Evolutionary conservation across 2,888 invertebrate species (phyloP), one percentile per base, ranked within the genome.

Genomic region (Drosophila mulleri): DNA sequence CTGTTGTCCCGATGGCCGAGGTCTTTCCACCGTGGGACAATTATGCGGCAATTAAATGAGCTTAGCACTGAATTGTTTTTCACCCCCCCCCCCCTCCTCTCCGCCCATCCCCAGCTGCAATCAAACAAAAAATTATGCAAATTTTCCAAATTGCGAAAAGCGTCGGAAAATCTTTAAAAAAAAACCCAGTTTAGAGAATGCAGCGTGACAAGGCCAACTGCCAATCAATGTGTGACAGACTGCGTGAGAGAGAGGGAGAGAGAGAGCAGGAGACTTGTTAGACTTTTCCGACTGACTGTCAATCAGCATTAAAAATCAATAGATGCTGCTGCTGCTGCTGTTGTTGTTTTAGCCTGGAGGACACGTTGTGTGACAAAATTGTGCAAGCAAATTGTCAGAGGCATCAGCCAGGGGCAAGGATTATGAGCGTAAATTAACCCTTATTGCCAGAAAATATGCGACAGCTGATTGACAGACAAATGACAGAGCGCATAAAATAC

Each of bases 401-500:
- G 47, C 23, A 47, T 41, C 67, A 71, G 67, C 58, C 50, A 41
- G 54, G 72, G 72, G 77, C 72, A 73, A 81, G 87, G 89, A 87
- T 88, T 86, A 88, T 88, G 81, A 87, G 89, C 83, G 89, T 83
- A 87, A 88, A 87, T 87, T 87, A 87, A 87, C 86, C 86, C 89
- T 88, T 87, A 87, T 88, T 88, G 89, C 81, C 79, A 78, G 67
- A 84, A 84, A 88, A 84, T 83, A 87, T 84, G 88, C 84, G 86
- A 87, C 86, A 87, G 87, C 75, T 87, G 86, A 87, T 87, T 87
- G 86, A 87, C 86, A 87, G 83, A 84, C 82, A 83, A 87, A 84
- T 87, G 87, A 89, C 89, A 88, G 78, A 69, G 71, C 79, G 71
- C 83, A 85, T 83, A 83, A 80, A 86, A 82, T 80, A 72, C 63